Evolutionary conservation across 2,797 vertebrate genomes (phyloP), one percentile per base, ranked within the genome.

Genomic region (Sciurus vulgaris): DNA sequence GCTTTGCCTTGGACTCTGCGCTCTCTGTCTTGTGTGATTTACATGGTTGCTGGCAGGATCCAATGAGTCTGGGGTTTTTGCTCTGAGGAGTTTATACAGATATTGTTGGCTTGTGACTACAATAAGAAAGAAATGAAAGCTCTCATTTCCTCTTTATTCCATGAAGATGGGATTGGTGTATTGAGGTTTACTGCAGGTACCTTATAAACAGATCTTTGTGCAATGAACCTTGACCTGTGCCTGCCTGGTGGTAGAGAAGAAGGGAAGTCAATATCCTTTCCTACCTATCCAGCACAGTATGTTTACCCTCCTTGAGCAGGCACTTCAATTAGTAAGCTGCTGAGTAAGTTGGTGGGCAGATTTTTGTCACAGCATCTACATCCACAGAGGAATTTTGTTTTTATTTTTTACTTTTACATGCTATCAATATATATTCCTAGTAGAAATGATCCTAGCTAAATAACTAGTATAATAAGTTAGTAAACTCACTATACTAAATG

Each of bases 181-280:
- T 0, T 1, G 56, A 44, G 0, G 33, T 4, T 61, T 26, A 56
- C 72, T 6, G 9, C 10, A 65, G 59, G 47, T 5, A 59, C 47
- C 67, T 81, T 18, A 82, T 1, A 73, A 22, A 59, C 9, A 74
- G 74, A 49, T 17, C n/a, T n/a, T 3, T 5, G 0, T 8, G 41
- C 12, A 22, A 6, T 49, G 26, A 3, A 8, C 44, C 81, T 26
- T 49, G 24, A 38, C 70, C 54, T 13, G 26, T 49, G 30, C 33
- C 0, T 49, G 30, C 33, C 0, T 18, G 17, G 38, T 2, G 5
- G 3, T 1, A 18, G 44, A 12, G 5, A 28, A 65, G 41, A 54
- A 38, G 7, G 18, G 4, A 7, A 17, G 44, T 22, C 20, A 3
- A 2, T 38, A 7, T 26, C n/a, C 47, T 54, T 2, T 30, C 17